Evolutionary conservation across 2,888 invertebrate genomes (phyloP), one percentile per base, ranked within the genome.

Genomic region (Coleophora deauratella): DNA sequence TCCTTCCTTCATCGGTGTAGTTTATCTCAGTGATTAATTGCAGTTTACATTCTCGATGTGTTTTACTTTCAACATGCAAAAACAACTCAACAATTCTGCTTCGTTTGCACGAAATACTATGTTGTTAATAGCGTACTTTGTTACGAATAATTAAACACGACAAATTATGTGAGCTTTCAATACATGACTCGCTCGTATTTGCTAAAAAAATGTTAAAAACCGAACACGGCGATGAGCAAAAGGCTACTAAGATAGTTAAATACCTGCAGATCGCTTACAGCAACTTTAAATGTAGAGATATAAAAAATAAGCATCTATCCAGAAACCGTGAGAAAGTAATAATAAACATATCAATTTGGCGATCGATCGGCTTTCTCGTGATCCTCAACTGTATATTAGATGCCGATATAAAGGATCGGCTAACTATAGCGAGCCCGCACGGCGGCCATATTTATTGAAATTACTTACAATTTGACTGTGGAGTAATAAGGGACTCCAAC

Each of bases 401-500:
- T 61, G 68, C 65, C 66, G 62, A 74, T 74, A 74, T 76, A 80
- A 76, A 75, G 73, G 73, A 65, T 57, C 59, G 63, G 56, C 62
- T 72, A 74, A 72, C 70, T 68, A 73, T 69, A 70, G 62, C 62
- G 50, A 48, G 56, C 54, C 62, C 50, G 59, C 55, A 50, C 66
- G 57, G 54, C 64, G 63, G 63, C 78, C 74, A 72, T 84, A 81
- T 81, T 85, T 82, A 81, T 78, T 82, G 78, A 80, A 82, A 85
- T 85, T 84, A 81, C 84, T 82, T 67, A 76, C 74, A 75, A 75
- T 82, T 81, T 84, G 80, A 81, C 77, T 82, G 80, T 79, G 64
- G 59, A 49, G 59, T 82, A 81, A 82, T 80, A 69, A 76, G 67
- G 65, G 72, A 66, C 52, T 68, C 66, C 66, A 67, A 67, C 63